Base-by-base conservation (phyloP, 35 echinoderm and acorn worm genomes). In the Apostichopus japonicus region DNA sequence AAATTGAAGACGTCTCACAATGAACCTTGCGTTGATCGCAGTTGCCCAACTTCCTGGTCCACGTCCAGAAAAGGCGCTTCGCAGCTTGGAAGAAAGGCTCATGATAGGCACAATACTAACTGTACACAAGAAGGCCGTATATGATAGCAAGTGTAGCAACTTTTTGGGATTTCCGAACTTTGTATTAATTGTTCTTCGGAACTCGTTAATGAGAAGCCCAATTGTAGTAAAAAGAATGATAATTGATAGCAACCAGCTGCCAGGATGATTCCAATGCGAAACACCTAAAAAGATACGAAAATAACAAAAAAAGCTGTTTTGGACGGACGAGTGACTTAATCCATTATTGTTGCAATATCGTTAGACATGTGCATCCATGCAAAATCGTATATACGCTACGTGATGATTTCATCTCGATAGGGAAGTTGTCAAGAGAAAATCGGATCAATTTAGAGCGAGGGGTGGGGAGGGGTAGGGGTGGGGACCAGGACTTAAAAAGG, bases 21-120 rank as follows among this genome's bases (percentile, higher is more conserved):
- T 84, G 53, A 84, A 84, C 54, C 81, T 84, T 55, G 57, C 81
- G 53, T 84, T 84, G 17, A 84, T 57, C 10, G 81, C 54, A 6
- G 81, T 84, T 84, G 81, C 81, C 81, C 81, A 84, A 10, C 21
- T 58, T 0, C 81, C 81, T 21, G 81, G 81, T n/a, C 81, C 81
- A 57, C 81, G 27, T 16, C 81, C 81, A n/a, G 3, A 55, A 8
- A 84, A 54, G 21, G 81, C 27, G 54, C 81, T 84, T 19, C 81
- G 53, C 24, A 84, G 8, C 57, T 84, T 84, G 1, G 81, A 84
- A n/a, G 53, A 84, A 15, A 84, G 81, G 57, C 9, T 57, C 81
- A 84, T 84, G 54, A 84, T 23, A 5, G 81, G 81, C 16, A 57
- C 54, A 23, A 84, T 54, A 54, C 54, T 24, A 0, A 84, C 13